Conservation (phyloP, 1,140 invertebrate genomes). For the Nylanderia fulva region DNA sequence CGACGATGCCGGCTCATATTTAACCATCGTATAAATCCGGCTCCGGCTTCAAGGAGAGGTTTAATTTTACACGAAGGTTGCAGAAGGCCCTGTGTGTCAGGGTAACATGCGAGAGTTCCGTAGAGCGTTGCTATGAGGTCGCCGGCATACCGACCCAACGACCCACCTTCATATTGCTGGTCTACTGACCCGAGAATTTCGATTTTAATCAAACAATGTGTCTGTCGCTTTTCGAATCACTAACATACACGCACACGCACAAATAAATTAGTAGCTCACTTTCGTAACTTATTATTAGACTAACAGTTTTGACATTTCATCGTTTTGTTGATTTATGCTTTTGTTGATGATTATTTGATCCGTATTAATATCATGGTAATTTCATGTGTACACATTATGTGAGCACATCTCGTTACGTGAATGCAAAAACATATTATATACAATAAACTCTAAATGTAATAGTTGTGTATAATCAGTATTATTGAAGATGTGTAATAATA, state of each 20-base stretch:
- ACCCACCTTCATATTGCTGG: conserved; percentile 41
- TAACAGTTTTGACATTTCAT: neutral
- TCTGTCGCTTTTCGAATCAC: neutral
- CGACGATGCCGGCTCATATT: conserved; percentile 73
- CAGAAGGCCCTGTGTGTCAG: conserved; percentile 51
- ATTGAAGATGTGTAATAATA: neutral
- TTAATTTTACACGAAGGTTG: conserved; percentile 75
- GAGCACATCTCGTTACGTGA: neutral
- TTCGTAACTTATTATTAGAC: neutral
- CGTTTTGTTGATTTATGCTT: neutral
- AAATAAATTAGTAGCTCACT: neutral
- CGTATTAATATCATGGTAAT: neutral
- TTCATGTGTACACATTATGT: neutral
- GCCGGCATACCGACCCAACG: conserved; percentile 73
- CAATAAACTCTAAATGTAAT: neutral
- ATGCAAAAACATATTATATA: neutral
- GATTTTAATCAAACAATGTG: conserved; percentile 29
- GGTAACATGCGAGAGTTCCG: conserved; percentile 65
- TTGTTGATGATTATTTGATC: neutral
- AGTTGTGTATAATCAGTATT: neutral
- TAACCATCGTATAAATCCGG: conserved; percentile 75
- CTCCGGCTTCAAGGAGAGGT: conserved; percentile 68
- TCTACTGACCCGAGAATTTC: conserved; percentile 13
- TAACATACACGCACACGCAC: neutral
- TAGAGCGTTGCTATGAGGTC: conserved; percentile 49